phyloP scores from a whole-genome alignment of 92 coral and sea anemone genomes.

The Paramuricea clavata region DNA sequence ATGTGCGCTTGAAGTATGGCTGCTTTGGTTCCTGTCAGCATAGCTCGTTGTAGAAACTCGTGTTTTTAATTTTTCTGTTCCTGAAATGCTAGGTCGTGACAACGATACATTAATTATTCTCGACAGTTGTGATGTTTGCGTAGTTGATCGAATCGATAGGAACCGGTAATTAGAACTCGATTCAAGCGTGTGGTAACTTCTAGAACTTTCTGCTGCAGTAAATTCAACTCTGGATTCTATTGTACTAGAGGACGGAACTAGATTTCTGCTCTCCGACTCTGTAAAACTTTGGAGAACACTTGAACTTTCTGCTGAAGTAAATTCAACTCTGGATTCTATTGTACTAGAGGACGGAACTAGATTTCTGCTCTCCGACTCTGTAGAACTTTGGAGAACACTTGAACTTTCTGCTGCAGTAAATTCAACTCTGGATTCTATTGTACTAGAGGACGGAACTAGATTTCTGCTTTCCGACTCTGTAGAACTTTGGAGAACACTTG shows the following conservation, averaged over 20 bases:
- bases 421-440: neutral
- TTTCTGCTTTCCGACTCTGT: neutral
- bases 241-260: neutral
- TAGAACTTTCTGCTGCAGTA: neutral
- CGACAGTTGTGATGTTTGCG: neutral
- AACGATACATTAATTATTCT: neutral
- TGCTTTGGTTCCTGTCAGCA: neutral
- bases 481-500: neutral
- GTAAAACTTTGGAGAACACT: neutral
- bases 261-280: neutral
- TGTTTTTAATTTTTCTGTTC: neutral
- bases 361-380: neutral
- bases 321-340: neutral
- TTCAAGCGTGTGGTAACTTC: neutral
- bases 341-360: neutral
- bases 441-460: neutral
- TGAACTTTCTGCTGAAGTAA: neutral
- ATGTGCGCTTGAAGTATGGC: neutral
- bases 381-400: neutral
- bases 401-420: neutral
- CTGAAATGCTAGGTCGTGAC: neutral
- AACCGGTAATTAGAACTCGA: neutral
- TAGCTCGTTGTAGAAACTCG: neutral
- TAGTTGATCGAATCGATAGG: neutral
- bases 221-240: neutral